Evolutionary conservation across 92 coral and sea anemone genomes (phyloP), one percentile per base, ranked within the genome.

Genomic region (Porites lobata): DNA sequence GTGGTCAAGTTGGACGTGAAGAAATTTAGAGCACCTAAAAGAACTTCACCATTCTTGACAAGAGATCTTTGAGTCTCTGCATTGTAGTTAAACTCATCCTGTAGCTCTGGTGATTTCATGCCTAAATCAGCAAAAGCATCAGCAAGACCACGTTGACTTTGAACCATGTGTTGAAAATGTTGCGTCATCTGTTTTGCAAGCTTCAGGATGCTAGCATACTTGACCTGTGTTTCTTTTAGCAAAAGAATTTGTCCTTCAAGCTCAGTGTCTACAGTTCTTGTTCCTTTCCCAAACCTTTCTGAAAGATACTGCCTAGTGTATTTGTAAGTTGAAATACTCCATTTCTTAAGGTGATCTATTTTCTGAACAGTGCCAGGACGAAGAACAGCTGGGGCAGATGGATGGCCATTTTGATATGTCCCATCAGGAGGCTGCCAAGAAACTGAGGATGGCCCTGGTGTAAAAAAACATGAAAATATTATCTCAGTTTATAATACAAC

Each of bases 281-380:
- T 92, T 57, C 98, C 99, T 73, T 97, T 97, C 38, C 99, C 98
- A 92, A 97, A 94, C 92, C 87, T 92, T 90, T 97, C 99, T 17
- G 99, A 97, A 12, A 97, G 91, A 75, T 92, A 93, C 83, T 97
- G 99, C 38, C 99, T 91, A 12, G 99, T 97, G 73, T 95, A 97
- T 83, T 97, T 97, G 83, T 97, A 95, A 0, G 99, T 97, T 32
- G 99, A 97, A 65, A 97, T 94, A 61, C 99, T 95, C 99, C 99
- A 97, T 69, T 97, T 97, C 84, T 94, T 97, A 7, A 97, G 70
- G 79, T 88, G 94, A 52, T 97, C 99, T 76, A 97, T 92, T 79
- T 95, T 95, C 81, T 84, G 96, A 32, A 92, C 93, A 18, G 92
- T 72, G 47, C 88, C 87, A 22, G 98, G 92, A 32, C 95, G 97